Evolutionary conservation across 2,113 vertebrate genomes (phyloP), one percentile per base, ranked within the genome.

Genomic region (Prochilodus magdalenae): DNA sequence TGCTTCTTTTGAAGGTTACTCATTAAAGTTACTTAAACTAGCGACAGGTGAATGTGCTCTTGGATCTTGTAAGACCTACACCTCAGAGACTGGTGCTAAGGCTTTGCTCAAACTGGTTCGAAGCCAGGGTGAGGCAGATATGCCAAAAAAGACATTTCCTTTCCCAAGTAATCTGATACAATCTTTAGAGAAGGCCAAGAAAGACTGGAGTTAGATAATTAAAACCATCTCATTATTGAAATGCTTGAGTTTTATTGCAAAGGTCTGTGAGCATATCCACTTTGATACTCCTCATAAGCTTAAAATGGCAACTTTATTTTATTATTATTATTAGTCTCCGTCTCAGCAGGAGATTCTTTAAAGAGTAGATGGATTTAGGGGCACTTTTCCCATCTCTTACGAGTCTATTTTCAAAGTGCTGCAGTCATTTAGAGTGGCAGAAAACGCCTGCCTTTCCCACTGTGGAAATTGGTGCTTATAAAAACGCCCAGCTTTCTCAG

Each of bases 341-440:
- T 81, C 36, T 59, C 69, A 78, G 75, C 29, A n/a, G 73, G 53
- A 57, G 59, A 47, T 76, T 77, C 62, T 77, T 83, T 75, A 63
- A 62, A 75, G 74, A 78, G 74, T 57, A 78, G 65, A 81, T 40
- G 62, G 66, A 57, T 84, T 73, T 83, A 65, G 74, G n/a, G 59
- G 51, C 62, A 62, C 73, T 53, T 75, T 65, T 74, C 67, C 71
- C 33, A 0, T 55, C 67, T 73, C 47, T 70, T 76, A 29, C 73
- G 53, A 83, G 75, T 67, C 83, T 47, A 36, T 87, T 85, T 83
- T 82, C 73, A 79, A 81, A 81, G 86, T 80, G 67, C 78, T 70
- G 81, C 67, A 69, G 66, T 77, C 77, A 81, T 83, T 80, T 55
- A 55, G 74, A 78, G 55, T 63, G 73, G 55, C 66, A 86, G 72